phyloP scores from a whole-genome alignment of 1,140 invertebrate genomes.

The Eumeta japonica region DNA sequence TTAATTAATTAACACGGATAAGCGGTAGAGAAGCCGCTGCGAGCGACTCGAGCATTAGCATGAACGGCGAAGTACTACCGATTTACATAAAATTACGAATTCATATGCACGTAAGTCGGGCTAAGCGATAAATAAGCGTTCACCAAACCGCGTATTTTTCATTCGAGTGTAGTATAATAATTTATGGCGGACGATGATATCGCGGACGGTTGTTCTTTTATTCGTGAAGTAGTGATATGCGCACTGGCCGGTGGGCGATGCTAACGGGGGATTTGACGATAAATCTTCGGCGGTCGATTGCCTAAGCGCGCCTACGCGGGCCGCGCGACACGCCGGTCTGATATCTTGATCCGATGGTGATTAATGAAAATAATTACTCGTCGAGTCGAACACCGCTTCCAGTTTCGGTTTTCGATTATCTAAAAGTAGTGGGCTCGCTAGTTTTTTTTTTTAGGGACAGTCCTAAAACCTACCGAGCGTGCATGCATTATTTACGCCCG shows the following conservation, averaged over 20 bases:
- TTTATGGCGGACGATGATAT: constrained; percentile 56
- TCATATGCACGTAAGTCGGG: constrained; percentile 43
- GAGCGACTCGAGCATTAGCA: too few species aligned
- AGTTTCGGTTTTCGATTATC: too few species aligned
- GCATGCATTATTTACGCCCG: constrained; percentile 33
- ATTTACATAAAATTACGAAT: constrained; percentile 38
- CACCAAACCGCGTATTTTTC: constrained; percentile 52
- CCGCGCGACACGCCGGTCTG: constrained; percentile 39
- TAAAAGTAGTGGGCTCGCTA: too few species aligned
- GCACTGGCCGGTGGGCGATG: constrained; percentile 53
- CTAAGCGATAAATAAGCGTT: constrained; percentile 53
- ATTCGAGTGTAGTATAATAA: constrained; percentile 52
- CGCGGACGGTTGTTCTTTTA: constrained; percentile 56
- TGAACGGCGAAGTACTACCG: too few species aligned
- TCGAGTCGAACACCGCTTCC: too few species aligned
- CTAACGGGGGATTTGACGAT: constrained; percentile 57
- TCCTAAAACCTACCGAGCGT: constrained; percentile 37
- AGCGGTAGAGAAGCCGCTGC: too few species aligned
- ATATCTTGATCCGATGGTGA: constrained; percentile 56
- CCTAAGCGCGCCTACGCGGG: constrained; percentile 54
- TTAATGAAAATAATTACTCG: too few species aligned
- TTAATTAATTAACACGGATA: too few species aligned
- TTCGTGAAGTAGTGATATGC: constrained; percentile 56
- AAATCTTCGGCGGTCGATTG: constrained; percentile 54
- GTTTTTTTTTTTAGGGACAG: too few species aligned